phyloP scores from a whole-genome alignment of 2,888 invertebrate species.

The Caenorhabditis doughertyi region DNA sequence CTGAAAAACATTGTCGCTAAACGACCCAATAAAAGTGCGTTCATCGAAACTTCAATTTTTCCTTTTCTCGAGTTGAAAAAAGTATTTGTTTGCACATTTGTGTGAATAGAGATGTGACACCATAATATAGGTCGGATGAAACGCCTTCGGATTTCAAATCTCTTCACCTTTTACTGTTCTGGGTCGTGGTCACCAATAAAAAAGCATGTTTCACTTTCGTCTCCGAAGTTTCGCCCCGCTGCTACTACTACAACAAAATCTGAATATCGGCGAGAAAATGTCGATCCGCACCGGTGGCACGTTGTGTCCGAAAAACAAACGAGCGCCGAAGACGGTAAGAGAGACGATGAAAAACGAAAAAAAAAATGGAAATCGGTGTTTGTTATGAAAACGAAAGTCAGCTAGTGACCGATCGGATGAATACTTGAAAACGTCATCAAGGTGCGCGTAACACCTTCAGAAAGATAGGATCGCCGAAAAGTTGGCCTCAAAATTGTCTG shows the following conservation, averaged over 20 bases:
- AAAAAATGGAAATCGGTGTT: constrained; percentile 35
- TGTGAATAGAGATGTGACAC: constrained; percentile 38
- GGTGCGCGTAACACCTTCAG: constrained; percentile 37
- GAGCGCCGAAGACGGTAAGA: constrained; percentile 38
- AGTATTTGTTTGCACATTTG: constrained; percentile 45
- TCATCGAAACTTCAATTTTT: neutral
- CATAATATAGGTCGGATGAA: constrained; percentile 62
- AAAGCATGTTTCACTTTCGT: constrained; percentile 61
- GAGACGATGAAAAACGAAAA: constrained; percentile 3
- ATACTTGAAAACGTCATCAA: constrained; percentile 48
- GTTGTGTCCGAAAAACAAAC: constrained; percentile 46
- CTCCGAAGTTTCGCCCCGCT: constrained; percentile 41
- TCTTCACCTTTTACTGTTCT: constrained; percentile 59
- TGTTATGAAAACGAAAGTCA: constrained; percentile 56
- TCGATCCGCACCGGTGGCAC: constrained; percentile 38
- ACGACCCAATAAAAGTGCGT: constrained; percentile 27
- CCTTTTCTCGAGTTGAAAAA: constrained; percentile 14
- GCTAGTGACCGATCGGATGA: constrained; percentile 37
- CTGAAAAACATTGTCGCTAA: neutral
- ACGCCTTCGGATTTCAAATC: constrained; percentile 60
- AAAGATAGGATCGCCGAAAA: constrained; percentile 41
- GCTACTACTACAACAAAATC: constrained; percentile 53
- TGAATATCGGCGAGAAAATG: constrained; percentile 9
- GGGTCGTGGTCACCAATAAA: constrained; percentile 58
- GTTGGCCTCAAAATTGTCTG: constrained; percentile 53